Conservation (phyloP, 1,140 invertebrate species). For the Zaprionus tsacasi region DNA sequence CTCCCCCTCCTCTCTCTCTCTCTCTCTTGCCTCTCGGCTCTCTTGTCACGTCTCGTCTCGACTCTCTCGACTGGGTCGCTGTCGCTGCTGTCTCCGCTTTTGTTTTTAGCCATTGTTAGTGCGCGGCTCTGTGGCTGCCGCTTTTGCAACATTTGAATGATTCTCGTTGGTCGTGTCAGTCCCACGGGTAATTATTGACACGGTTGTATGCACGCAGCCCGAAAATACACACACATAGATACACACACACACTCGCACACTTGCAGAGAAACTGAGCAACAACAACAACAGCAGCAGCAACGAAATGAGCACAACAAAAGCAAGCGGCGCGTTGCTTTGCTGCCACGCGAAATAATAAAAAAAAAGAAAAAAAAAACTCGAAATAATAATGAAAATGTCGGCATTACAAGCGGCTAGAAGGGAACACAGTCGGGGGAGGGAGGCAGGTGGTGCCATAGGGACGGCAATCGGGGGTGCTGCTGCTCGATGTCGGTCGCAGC, state of each 20-base stretch:
- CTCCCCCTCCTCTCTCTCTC: constrained; percentile 27
- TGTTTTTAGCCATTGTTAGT: constrained; percentile 81
- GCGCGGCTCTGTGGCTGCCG: constrained; percentile 49
- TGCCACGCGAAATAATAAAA: constrained; percentile 70
- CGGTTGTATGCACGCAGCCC: constrained; percentile 84
- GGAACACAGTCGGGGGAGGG: constrained; percentile 25
- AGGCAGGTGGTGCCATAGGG: constrained; percentile 10
- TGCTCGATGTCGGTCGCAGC: constrained; percentile 62
- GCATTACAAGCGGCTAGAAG: constrained; percentile 46
- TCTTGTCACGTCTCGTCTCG: constrained; percentile 30
- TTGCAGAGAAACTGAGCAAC: constrained; percentile 40
- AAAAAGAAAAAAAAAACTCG: constrained; percentile 58
- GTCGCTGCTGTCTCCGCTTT: constrained; percentile 57
- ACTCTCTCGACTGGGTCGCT: constrained; percentile 40
- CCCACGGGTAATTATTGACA: constrained; percentile 84
- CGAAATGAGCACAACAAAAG: constrained; percentile 49
- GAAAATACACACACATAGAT: constrained; percentile 62
- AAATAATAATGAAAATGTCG: constrained; percentile 83
- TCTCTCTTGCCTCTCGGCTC: constrained; percentile 13
- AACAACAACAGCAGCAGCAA: constrained; percentile 4
- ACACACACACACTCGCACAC: constrained; percentile 42
- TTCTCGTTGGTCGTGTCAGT: constrained; percentile 83
- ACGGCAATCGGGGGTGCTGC: constrained; percentile 15
- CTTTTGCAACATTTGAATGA: constrained; percentile 82
- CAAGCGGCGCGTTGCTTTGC: constrained; percentile 65